Evolutionary conservation across 2,797 vertebrate species (phyloP).

Genomic region (Pipistrellus kuhlii): DNA sequence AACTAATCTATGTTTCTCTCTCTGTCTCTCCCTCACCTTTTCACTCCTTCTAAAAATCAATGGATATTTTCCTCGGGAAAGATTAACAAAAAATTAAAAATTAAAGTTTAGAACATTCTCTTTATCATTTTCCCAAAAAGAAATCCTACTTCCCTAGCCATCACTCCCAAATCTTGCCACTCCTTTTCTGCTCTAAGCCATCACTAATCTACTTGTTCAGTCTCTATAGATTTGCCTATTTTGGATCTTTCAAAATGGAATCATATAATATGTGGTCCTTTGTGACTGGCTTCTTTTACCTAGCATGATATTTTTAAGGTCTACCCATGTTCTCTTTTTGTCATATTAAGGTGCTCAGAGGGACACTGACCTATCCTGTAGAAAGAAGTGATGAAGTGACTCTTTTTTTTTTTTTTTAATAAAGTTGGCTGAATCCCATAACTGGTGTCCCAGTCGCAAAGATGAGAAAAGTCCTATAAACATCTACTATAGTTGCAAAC

Average conservation of each 20-base stretch:
- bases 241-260: no score
- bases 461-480: conserved; percentile 40
- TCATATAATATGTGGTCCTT: no score
- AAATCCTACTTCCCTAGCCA: background rate
- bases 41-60: no score
- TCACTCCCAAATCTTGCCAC: background rate
- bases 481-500: background rate
- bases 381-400: conserved; percentile 22
- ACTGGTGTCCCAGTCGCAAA: conserved; percentile 12
- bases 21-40: no score
- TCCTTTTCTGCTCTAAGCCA: background rate
- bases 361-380: background rate
- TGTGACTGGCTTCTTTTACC: background rate
- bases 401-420: conserved; percentile 14
- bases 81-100: background rate
- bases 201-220: background rate
- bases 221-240: background rate
- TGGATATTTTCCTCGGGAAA: no score
- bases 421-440: background rate
- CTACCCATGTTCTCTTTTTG: background rate
- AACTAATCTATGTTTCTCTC: no score
- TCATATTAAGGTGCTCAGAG: conserved; percentile 42
- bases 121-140: conserved; percentile 2
- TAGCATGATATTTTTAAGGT: background rate
- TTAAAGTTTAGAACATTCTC: conserved; percentile 17